A percentile compares a stretch with the other conserved stretches of the same genome.
Evolutionary conservation across 2,888 invertebrate genomes (phyloP).

Genomic region (Caenorhabditis plicata): DNA sequence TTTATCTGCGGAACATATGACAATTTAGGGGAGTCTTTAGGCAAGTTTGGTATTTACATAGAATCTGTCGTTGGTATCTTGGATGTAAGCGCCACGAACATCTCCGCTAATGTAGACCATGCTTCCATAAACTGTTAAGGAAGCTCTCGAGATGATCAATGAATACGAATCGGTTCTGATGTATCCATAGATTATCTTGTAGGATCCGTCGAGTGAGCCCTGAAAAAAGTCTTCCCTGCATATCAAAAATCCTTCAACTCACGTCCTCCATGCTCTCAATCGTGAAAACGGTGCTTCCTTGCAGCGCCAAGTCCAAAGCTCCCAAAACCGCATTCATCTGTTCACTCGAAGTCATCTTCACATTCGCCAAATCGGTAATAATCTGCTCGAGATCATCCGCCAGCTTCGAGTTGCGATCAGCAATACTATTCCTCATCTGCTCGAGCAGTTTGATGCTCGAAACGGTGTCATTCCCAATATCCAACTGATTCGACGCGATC

Average conservation of each 20-base stretch:
- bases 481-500: constrained; percentile 10
- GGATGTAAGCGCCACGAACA: constrained; percentile 17
- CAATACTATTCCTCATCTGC: constrained; percentile 14
- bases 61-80: constrained; percentile 1
- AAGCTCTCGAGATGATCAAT: constrained; percentile 20
- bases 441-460: constrained; percentile 12
- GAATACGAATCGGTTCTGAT: constrained; percentile 9
- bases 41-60: constrained; percentile 7
- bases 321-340: constrained; percentile 29
- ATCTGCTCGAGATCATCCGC: constrained; percentile 18
- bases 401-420: constrained; percentile 17
- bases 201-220: constrained; percentile 9
- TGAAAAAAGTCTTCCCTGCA: background rate
- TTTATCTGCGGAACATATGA: too few species aligned
- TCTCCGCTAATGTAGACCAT: constrained; percentile 26
- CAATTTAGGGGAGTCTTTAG: too few species aligned
- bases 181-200: constrained; percentile 19
- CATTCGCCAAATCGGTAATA: constrained; percentile 10
- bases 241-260: too few species aligned
- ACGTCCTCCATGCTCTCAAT: too few species aligned
- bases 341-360: constrained; percentile 23
- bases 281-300: constrained; percentile 31
- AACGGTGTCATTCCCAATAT: constrained; percentile 21
- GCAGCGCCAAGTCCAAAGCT: constrained; percentile 16
- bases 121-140: constrained; percentile 21